Conservation (phyloP, 2,797 vertebrate genomes). For the Sternotherus odoratus region DNA sequence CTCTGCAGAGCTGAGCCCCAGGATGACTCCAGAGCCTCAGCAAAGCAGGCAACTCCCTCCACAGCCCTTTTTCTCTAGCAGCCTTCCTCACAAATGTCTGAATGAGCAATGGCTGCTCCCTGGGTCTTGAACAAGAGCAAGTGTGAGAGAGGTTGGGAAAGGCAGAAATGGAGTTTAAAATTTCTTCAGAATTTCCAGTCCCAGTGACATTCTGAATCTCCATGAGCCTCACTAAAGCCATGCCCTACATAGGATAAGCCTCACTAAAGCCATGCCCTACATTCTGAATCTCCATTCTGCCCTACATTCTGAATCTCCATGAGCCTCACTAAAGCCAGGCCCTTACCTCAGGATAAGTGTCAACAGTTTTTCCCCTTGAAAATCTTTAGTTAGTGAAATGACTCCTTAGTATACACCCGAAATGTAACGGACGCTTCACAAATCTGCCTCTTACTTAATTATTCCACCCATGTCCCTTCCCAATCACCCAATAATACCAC, state of each 20-base stretch:
- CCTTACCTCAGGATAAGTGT: background rate
- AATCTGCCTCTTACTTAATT: background rate
- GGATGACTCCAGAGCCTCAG: background rate
- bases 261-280: background rate
- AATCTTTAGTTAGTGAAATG: background rate
- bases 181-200: background rate
- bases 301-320: background rate
- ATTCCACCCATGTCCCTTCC: background rate
- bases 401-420: background rate
- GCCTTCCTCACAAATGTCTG: background rate
- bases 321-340: background rate
- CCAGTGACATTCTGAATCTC: background rate
- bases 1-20: background rate
- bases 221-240: background rate
- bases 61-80: background rate
- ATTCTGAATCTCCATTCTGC: too few relatives aligned
- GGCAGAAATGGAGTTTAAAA: background rate
- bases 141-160: background rate
- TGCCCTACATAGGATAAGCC: background rate
- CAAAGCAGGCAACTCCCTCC: background rate
- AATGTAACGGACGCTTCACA: background rate
- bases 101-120: background rate
- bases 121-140: background rate
- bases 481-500: background rate
- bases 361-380: background rate